Evolutionary conservation across 2,888 invertebrate species (phyloP), one percentile per base, ranked within the genome.

Genomic region (Glomeris marginata): DNA sequence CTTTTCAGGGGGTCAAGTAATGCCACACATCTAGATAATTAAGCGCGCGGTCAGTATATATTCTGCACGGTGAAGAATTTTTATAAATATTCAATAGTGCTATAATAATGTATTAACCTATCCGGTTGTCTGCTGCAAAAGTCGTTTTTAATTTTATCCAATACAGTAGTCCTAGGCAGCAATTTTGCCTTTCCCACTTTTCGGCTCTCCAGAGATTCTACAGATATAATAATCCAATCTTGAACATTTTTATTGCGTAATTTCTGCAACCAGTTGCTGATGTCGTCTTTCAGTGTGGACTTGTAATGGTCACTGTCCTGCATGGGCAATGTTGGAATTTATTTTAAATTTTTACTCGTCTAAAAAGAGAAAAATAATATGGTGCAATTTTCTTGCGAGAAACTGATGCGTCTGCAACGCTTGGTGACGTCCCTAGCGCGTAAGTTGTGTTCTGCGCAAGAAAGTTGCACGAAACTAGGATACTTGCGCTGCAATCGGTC

Each of bases 291-390:
- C n/a, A 87, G 75, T 47, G 76, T 77, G 45, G 79, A 75, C 69
- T 91, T 92, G 65, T 95, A 95, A 47, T 78, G 75, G 68, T 95
- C 95, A 58, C 91, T 73, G 70, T 95, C 94, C 92, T 92, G 63
- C 43, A 66, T 66, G 36, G 47, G 55, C 41, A 42, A 15, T 38
- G 15, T n/a, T n/a, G n/a, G n/a, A n/a, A n/a, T n/a, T n/a, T n/a
- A n/a, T n/a, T n/a, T n/a, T n/a, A 38, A 18, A 38, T 15, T 16
- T 38, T 38, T 18, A 5, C 38, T n/a, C n/a, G n/a, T n/a, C 38
- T 16, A 38, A 38, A 5, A 18, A 5, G 28, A 8, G 38, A 6
- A 38, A 6, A 21, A 3, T 6, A 42, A 42, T 20, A 6, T 16
- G 3, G 18, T 20, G 5, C 21, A 16, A 44, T 20, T 44, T 11